Evolutionary conservation across 2,888 invertebrate genomes (phyloP), one percentile per base, ranked within the genome.

Genomic region (Lepidocyrtinus sp.): DNA sequence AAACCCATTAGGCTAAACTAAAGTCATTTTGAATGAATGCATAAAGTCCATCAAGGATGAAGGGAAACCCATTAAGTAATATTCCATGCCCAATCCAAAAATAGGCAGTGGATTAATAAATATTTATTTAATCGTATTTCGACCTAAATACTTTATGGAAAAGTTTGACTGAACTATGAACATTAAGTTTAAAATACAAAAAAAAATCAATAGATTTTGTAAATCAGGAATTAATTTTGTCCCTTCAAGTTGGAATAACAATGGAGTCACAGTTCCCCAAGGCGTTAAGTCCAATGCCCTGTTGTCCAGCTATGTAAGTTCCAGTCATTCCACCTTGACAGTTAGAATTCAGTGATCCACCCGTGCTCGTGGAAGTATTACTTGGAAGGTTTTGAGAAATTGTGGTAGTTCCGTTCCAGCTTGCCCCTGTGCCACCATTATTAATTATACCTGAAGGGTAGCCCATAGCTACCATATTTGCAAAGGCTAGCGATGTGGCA

Each of bases 271-370:
- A 78, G 19, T 78, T 68, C 17, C 68, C 67, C n/a, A 25, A 21
- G 1, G 78, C 67, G 7, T 68, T n/a, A 3, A 78, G 12, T 2
- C 45, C 59, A 12, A 63, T 67, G 3, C 26, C 19, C 24, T 68
- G 61, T 36, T 73, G 72, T 3, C 72, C 78, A 9, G 26, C 61
- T 15, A 78, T 45, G 19, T 65, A 19, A 1, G 72, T 73, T 3
- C 59, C 67, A 2, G 62, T 9, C 63, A 67, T 72, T 1, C 78
- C 78, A n/a, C 72, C 73, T 27, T 67, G 72, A 27, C 78, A 78
- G 15, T 68, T 62, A 15, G 72, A 45, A 17, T 17, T 27, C 1
- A 73, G 19, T 2, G 78, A 68, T 15, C 63, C 68, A 21, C 63
- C 68, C 25, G 63, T 36, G 46, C 73, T 73, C 1, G 17, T 21